A percentile compares a stretch with the other conserved stretches of the same genome.
These are phyloP conservation scores for Carpatolechia fugitivella DNA, from an alignment of 2,888 invertebrate genomes.

Conservation along the genomic window DNA sequence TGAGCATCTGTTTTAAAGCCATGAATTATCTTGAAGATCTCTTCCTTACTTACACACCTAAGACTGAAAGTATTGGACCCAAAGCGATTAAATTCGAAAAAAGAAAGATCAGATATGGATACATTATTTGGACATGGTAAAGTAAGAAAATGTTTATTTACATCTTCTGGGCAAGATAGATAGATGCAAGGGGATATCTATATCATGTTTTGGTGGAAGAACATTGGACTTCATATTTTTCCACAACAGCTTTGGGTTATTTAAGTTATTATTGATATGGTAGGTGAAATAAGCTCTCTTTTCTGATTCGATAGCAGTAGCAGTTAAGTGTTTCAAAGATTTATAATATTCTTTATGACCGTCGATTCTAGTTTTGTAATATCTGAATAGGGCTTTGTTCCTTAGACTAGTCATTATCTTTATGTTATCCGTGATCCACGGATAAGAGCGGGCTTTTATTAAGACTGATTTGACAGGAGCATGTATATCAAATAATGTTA, in stretches of 20 bases:
- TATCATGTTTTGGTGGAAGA: neutral
- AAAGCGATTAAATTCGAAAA: neutral
- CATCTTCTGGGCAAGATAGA: neutral
- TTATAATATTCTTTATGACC: neutral
- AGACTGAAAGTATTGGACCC: neutral
- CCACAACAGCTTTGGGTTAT: neutral
- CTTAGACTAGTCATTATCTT: neutral
- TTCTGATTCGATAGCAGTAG: too few relatives aligned
- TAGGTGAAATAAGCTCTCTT: neutral
- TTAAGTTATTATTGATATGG: neutral
- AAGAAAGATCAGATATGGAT: neutral
- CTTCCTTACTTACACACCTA: neutral
- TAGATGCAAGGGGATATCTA: neutral
- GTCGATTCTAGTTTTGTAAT: neutral
- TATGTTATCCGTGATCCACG: neutral
- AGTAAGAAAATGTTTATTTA: neutral
- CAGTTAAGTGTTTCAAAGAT: neutral
- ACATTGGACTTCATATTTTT: neutral
- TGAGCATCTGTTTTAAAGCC: slow-evolving; percentile 17
- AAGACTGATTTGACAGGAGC: too few relatives aligned
- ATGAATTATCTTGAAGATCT: neutral
- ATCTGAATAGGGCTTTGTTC: neutral
- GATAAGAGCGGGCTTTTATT: neutral
- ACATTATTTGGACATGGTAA: neutral
- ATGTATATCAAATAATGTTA: too few relatives aligned